These are phyloP conservation scores for Euwallacea similis DNA, from an alignment of 1,140 invertebrate genomes.

Conservation along the genomic window DNA sequence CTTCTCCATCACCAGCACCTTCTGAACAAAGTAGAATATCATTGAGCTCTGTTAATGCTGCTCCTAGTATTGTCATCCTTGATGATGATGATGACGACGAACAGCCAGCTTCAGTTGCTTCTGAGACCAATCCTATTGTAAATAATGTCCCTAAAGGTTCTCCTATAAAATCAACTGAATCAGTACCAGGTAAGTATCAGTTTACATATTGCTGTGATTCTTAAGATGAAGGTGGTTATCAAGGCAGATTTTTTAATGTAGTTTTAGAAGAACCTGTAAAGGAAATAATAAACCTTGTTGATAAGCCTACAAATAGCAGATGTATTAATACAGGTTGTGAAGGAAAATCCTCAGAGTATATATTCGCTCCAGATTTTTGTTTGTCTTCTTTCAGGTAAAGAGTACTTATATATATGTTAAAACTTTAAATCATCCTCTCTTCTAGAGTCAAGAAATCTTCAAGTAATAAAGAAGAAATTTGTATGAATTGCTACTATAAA, in stretches of 20 bases:
- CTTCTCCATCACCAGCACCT: background rate
- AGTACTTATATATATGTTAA: background rate
- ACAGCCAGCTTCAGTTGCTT: background rate
- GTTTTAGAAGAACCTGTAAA: slow-evolving; percentile 17
- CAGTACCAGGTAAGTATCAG: too few species aligned
- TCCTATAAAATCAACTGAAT: too few species aligned
- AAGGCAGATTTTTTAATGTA: too few species aligned
- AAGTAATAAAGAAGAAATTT: slow-evolving; percentile 56
- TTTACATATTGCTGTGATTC: background rate
- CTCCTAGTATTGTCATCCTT: slow-evolving; percentile 5
- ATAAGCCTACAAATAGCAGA: slow-evolving; percentile 48
- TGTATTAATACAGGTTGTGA: slow-evolving; percentile 60
- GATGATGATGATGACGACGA: slow-evolving; percentile 2
- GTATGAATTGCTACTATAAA: slow-evolving; percentile 56
- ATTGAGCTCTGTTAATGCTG: background rate
- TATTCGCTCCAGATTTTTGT: slow-evolving; percentile 57
- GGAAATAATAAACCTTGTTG: slow-evolving; percentile 48
- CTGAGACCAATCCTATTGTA: background rate
- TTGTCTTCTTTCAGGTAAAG: slow-evolving; percentile 54
- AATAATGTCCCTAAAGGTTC: too few species aligned
- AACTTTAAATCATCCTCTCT: background rate
- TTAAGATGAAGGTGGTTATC: background rate
- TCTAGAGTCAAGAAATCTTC: slow-evolving; percentile 53
- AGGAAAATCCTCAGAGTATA: slow-evolving; percentile 54
- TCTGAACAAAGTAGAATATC: background rate